phyloP scores from a whole-genome alignment of 2,113 vertebrate species.

The Alosa alosa region DNA sequence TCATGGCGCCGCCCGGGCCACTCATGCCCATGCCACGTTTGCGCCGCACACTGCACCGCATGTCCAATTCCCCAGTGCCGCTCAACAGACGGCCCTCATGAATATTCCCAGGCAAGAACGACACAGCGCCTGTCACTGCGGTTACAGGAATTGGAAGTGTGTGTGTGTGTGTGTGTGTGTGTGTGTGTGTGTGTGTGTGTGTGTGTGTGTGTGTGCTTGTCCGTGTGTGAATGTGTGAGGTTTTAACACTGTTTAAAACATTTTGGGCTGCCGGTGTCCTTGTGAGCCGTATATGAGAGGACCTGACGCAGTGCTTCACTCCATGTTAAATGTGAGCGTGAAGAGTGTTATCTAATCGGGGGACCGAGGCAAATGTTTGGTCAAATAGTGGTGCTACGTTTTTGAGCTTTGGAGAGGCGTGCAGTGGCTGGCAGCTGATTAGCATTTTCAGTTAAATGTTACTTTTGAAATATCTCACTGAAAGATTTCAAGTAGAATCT shows the following conservation, averaged over 20 bases:
- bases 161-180: conserved; percentile 20
- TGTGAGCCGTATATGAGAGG: neutral
- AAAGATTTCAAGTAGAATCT: neutral
- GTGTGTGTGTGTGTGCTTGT: conserved; percentile 33
- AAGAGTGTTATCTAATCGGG: neutral
- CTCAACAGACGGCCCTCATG: conserved; percentile 44
- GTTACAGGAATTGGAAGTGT: neutral
- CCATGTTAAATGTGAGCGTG: neutral
- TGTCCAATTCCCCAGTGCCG: conserved; percentile 22
- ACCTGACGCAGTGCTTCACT: neutral
- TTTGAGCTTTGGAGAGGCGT: neutral
- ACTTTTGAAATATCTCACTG: neutral
- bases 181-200: conserved; percentile 27
- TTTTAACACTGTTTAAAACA: conserved; percentile 38
- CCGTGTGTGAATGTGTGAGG: conserved; percentile 16
- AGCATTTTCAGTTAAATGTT: neutral
- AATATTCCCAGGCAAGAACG: conserved; percentile 38
- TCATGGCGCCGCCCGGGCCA: neutral
- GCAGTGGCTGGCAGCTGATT: neutral
- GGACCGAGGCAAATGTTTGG: neutral
- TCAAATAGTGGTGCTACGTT: neutral
- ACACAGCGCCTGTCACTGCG: neutral
- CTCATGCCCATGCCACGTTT: conserved; percentile 15
- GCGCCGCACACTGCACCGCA: conserved; percentile 49
- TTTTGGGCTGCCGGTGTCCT: conserved; percentile 16